Evolutionary conservation across 2,888 invertebrate genomes (phyloP), one percentile per base, ranked within the genome.

Genomic region (Cordilura impudica): DNA sequence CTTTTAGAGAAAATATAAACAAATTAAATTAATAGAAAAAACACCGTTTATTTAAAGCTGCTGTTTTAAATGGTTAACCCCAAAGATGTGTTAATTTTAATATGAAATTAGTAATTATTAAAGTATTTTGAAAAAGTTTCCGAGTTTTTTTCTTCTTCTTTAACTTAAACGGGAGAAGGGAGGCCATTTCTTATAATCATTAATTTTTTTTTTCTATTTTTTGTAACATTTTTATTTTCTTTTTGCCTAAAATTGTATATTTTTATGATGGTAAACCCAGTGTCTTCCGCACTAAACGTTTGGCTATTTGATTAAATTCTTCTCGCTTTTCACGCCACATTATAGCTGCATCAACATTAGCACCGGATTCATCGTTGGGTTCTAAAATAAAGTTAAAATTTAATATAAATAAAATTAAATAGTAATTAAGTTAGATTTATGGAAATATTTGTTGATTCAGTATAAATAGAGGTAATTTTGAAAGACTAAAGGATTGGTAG

Each of bases 281-380:
- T 0, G 98, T 97, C 91, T 97, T 96, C 83, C 96, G 92, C 21
- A 99, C 99, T 83, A 98, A 93, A 87, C 94, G 93, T 88, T 97
- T 95, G 3, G 99, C 98, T 85, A 98, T 97, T 89, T 93, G 93
- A 87, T 98, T 96, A 89, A 99, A 99, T 88, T 98, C 96, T 12
- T 94, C 93, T 12, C 98, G 92, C 88, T 98, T 96, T 89, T 99
- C 99, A 73, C 99, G 92, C 98, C 98, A 99, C 96, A 98, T 98
- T 91, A 98, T 99, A 0, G 98, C 98, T 7, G 99, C 99, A 90
- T 99, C 99, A 0, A 99, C 99, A 90, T 99, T 99, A 0, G 99
- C 99, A 12, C 98, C 98, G 87, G 98, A 98, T 90, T 99, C 99
- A 88, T 99, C 99, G 89, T 99, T 99, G 1, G 99, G 99, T 89